Evolutionary conservation across 2,113 vertebrate species (phyloP).

Genomic region (Eptesicus fuscus): DNA sequence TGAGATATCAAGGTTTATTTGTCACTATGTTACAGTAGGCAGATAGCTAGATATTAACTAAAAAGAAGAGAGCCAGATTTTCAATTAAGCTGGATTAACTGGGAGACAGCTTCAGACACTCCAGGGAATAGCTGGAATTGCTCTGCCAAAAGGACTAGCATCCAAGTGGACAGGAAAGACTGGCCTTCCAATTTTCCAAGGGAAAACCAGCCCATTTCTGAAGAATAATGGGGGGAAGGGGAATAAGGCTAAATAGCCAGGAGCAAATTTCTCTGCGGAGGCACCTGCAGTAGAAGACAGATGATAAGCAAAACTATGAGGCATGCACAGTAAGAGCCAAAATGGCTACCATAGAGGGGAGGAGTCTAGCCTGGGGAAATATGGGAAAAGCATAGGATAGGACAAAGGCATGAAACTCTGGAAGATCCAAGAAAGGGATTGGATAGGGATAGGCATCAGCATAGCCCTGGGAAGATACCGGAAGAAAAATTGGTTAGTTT

Average conservation of each 20-base stretch:
- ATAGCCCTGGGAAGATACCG: neutral
- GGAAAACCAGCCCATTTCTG: neutral
- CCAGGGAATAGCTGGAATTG: neutral
- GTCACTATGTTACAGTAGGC: neutral
- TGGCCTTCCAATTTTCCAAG: neutral
- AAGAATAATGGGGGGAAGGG: neutral
- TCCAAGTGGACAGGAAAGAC: neutral
- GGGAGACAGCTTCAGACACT: neutral
- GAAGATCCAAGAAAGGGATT: too few relatives aligned
- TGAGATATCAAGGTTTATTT: neutral
- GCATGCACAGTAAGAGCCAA: too few relatives aligned
- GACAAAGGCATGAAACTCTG: too few relatives aligned
- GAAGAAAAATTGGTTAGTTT: neutral
- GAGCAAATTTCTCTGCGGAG: neutral
- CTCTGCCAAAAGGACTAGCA: neutral
- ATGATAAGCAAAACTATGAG: neutral
- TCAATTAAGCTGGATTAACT: neutral
- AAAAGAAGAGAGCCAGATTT: neutral
- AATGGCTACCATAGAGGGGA: too few relatives aligned
- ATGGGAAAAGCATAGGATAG: too few relatives aligned
- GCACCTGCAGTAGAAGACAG: neutral
- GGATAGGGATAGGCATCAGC: neutral
- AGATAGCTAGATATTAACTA: neutral
- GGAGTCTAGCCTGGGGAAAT: too few relatives aligned
- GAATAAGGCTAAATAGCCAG: neutral